Conservation (phyloP, 1,140 invertebrate species). For the Melitaea cinxia region DNA sequence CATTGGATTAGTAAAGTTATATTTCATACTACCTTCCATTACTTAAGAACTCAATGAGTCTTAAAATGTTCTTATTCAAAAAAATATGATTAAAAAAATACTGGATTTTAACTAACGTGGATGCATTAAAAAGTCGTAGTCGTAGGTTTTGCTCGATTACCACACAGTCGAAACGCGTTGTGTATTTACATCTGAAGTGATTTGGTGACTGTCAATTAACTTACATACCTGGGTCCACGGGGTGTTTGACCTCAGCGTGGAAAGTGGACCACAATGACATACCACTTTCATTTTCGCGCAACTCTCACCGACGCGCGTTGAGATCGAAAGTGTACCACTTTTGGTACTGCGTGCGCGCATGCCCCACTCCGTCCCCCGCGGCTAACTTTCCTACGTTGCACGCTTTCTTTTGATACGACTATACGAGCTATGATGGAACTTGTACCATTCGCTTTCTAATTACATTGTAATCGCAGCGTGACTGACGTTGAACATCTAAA, state of each 20-base stretch:
- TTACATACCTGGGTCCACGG: slow-evolving; percentile 32
- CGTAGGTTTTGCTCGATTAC: slow-evolving; percentile 18
- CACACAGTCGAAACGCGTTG: slow-evolving; percentile 18
- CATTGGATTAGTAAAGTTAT: background rate
- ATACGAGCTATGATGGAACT: slow-evolving; percentile 52
- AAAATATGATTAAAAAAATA: too few relatives aligned
- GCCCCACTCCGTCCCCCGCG: slow-evolving; percentile 45
- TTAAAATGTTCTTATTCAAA: too few relatives aligned
- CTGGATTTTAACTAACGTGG: background rate
- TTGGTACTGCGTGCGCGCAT: slow-evolving; percentile 73
- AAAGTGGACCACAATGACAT: slow-evolving; percentile 79
- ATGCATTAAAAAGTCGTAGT: background rate
- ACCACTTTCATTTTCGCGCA: slow-evolving; percentile 80
- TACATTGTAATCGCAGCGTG: slow-evolving; percentile 70
- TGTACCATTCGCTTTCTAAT: slow-evolving; percentile 79
- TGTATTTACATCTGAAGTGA: slow-evolving; percentile 17
- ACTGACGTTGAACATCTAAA: slow-evolving; percentile 58
- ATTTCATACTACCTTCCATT: too few relatives aligned
- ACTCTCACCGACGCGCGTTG: slow-evolving; percentile 74
- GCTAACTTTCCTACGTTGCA: slow-evolving; percentile 67
- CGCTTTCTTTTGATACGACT: slow-evolving; percentile 68
- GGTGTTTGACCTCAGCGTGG: slow-evolving; percentile 72
- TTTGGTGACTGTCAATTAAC: slow-evolving; percentile 43
- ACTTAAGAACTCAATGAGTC: too few relatives aligned
- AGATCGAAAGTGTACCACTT: slow-evolving; percentile 81